Evolutionary conservation across 2,113 vertebrate genomes (phyloP).

Genomic region (Rhea pennata): DNA sequence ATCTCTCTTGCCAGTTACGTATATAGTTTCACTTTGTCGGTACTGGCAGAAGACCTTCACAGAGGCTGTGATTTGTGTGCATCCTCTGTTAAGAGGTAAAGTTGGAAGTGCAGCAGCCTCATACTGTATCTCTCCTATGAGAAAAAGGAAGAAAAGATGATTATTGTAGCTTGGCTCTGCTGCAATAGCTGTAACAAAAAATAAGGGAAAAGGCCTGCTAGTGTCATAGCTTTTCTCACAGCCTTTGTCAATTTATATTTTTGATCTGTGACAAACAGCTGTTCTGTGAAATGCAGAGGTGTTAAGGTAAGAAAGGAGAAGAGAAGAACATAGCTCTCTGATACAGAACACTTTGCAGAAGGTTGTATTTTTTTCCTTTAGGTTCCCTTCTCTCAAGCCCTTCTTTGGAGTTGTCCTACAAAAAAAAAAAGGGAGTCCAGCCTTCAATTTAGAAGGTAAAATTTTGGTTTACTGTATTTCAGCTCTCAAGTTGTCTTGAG

Average conservation of each 20-base stretch:
- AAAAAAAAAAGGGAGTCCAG: fast-evolving
- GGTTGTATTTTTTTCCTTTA: neutral
- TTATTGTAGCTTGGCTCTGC: neutral
- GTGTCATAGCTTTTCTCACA: neutral
- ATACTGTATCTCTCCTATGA: neutral
- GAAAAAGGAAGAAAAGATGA: neutral
- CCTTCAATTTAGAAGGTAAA: neutral
- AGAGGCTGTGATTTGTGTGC: neutral
- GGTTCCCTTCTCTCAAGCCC: neutral
- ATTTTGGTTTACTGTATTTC: neutral
- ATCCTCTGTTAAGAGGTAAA: neutral
- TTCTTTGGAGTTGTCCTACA: neutral
- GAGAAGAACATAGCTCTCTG: neutral
- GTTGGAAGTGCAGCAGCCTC: neutral
- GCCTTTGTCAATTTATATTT: neutral
- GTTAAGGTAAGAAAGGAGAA: neutral
- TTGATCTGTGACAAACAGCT: neutral
- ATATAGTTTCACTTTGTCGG: neutral
- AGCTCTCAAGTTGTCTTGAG: neutral
- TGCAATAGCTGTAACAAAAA: neutral
- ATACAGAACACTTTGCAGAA: neutral
- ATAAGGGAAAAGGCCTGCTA: neutral
- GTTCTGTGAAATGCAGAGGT: neutral
- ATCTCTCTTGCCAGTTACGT: fast-evolving
- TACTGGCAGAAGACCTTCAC: neutral